Evolutionary conservation across 2,888 invertebrate species (phyloP), one percentile per base, ranked within the genome.

Genomic region (Agrotis ipsilon): DNA sequence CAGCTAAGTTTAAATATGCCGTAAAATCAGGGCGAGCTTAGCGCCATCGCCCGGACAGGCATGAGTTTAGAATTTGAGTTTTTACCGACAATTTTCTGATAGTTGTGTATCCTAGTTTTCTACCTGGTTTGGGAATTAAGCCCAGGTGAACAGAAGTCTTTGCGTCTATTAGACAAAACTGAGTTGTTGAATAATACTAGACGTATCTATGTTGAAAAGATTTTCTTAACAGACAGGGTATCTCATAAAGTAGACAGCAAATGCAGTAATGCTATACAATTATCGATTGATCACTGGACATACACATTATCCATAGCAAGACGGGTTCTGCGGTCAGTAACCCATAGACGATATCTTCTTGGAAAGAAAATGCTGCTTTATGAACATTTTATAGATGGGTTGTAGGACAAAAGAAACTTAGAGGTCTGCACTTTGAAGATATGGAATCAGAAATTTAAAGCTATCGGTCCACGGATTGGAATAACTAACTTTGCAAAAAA

Each of bases 241-340:
- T n/a, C 48, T 72, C 48, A 0, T 73, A 27, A 27, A 54, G 46
- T 43, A n/a, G 21, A 32, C 2, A 2, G 52, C 16, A n/a, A n/a
- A n/a, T n/a, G n/a, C n/a, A n/a, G n/a, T 46, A 39, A 46, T 54
- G 19, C 11, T 14, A 46, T 19, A 14, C 45, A 51, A 48, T 74
- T 43, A 48, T 46, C 49, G 24, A 27, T 72, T 52, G 46, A 74
- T 74, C 24, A 74, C n/a, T 74, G 39, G 18, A 52, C 39, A 11
- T 54, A 49, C n/a, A 57, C 16, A 57, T 24, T 9, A 55, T 11
- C 43, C 18, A 39, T 46, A 27, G 19, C 7, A 57, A 67, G 21
- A 67, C 58, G 27, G 72, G 72, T 67, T 72, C 43, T 59, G 48
- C 52, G 52, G 43, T 59, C 75, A 59, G 14, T 21, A 21, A 75